These are phyloP conservation scores for Sebastes glaucus DNA, from an alignment of 2,797 vertebrate genomes.

Conservation along the genomic window DNA sequence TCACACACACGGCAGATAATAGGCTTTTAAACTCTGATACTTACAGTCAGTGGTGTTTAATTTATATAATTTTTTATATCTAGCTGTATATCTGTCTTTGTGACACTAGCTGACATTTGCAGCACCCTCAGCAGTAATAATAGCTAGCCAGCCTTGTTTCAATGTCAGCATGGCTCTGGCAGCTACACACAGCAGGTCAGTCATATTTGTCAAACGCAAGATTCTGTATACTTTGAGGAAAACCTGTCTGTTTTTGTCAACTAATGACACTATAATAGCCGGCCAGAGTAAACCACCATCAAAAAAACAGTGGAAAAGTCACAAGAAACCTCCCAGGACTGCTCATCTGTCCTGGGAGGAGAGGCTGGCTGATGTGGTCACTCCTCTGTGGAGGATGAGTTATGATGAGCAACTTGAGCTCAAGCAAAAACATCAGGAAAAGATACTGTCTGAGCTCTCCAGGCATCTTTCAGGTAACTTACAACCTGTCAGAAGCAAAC, in stretches of 20 bases:
- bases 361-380: conserved; percentile 82
- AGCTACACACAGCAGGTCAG: conserved; percentile 18
- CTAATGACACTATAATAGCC: neutral
- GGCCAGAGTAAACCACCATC: neutral
- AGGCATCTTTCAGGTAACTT: conserved; percentile 42
- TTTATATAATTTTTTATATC: neutral
- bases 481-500: conserved; percentile 30
- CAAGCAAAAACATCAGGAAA: conserved; percentile 84
- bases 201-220: conserved; percentile 1
- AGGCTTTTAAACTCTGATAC: no score
- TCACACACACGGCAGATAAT: neutral
- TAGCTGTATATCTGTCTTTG: neutral
- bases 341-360: conserved; percentile 76
- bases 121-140: neutral
- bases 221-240: neutral
- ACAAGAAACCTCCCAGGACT: conserved; percentile 4
- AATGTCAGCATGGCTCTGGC: conserved; percentile 37
- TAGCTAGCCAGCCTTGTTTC: neutral
- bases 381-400: conserved; percentile 87
- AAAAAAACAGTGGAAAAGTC: conserved; percentile 33
- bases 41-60: fast-evolving
- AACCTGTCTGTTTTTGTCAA: conserved; percentile 27
- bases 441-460: conserved; percentile 77
- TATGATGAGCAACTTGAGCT: conserved; percentile 88
- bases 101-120: neutral